Base-by-base conservation (phyloP, 2,888 invertebrate species). In the Lepidonotus clava region DNA sequence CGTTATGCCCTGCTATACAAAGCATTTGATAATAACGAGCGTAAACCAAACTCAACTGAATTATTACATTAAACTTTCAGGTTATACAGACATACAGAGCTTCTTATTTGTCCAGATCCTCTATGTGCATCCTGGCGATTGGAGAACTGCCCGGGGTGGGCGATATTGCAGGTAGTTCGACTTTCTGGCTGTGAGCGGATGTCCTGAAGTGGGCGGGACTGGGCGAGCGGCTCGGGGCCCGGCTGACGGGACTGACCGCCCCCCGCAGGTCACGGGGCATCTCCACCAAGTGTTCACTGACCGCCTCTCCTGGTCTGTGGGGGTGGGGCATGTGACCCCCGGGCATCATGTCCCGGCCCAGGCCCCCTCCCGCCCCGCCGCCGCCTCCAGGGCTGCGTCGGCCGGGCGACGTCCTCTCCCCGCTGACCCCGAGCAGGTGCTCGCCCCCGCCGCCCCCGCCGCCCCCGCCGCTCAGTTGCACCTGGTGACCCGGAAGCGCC, bases 131-230 rank as follows among this genome's bases (percentile, higher is more conserved):
- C 80, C 28, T 46, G 32, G 46, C 46, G 34, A 24, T 46, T 18
- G 24, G 6, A 5, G 24, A 28, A 21, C 28, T 80, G 14, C 41
- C 46, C 1, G 41, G 80, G 11, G 46, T 80, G 80, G 80, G 80
- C 4, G 80, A 80, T 21, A 80, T 80, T n/a, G 80, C 80, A 4
- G 80, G 80, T 40, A 80, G 32, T 21, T n/a, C 80, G 1, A 80
- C 80, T 1, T 41, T 40, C 18, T 40, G 41, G 18, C 24, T 6
- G 4, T 40, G n/a, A 21, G 80, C n/a, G 0, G 51, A 11, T 21
- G 24, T 4, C 5, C 18, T 28, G 51, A 24, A 80, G 28, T 11
- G 28, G 6, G 66, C 21, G 18, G 80, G 80, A 28, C 80, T 80
- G 0, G 80, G 46, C 14, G 46, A 41, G 28, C 80, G 80, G n/a